A percentile compares a stretch with the other conserved stretches of the same genome.
Conservation (phyloP, 2,888 invertebrate species). For the Nasonia oneida region DNA sequence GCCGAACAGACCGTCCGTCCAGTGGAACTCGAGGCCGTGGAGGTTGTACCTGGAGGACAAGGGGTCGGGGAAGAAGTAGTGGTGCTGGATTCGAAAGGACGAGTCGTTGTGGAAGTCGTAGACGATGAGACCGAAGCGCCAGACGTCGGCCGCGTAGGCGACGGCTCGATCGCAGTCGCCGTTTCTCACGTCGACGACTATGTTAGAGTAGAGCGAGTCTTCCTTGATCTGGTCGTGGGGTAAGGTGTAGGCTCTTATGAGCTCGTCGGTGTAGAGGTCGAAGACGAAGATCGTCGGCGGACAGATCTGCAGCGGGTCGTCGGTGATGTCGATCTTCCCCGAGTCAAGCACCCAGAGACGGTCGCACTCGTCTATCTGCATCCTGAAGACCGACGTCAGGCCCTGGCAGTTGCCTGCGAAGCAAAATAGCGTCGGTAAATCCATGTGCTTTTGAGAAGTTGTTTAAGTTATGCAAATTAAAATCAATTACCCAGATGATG, state of each 20-base stretch:
- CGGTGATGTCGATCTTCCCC: constrained; percentile 85
- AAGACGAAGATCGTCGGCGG: constrained; percentile 88
- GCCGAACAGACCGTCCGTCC: constrained; percentile 91
- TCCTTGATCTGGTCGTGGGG: constrained; percentile 84
- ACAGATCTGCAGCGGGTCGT: constrained; percentile 86
- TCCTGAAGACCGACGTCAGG: constrained; percentile 88
- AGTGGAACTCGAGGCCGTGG: constrained; percentile 88
- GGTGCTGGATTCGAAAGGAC: constrained; percentile 86
- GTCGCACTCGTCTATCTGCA: constrained; percentile 87
- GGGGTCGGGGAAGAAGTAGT: constrained; percentile 87
- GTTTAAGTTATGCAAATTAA: neutral
- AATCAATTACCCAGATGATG: constrained; percentile 81
- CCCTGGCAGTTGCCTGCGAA: constrained; percentile 83
- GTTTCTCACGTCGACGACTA: constrained; percentile 83
- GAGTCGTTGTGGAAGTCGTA: constrained; percentile 82
- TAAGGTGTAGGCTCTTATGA: constrained; percentile 84
- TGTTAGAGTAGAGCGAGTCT: constrained; percentile 85
- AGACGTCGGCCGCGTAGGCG: constrained; percentile 86
- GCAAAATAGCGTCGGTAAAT: neutral
- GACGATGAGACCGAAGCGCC: constrained; percentile 84
- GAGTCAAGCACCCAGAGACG: constrained; percentile 91
- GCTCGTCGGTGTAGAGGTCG: constrained; percentile 84
- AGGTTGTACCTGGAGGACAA: constrained; percentile 87
- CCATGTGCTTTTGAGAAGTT: neutral
- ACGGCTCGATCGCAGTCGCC: constrained; percentile 83